These are phyloP conservation scores for Oxystoma pomonae DNA, from an alignment of 2,888 invertebrate species.

Conservation along the genomic window DNA sequence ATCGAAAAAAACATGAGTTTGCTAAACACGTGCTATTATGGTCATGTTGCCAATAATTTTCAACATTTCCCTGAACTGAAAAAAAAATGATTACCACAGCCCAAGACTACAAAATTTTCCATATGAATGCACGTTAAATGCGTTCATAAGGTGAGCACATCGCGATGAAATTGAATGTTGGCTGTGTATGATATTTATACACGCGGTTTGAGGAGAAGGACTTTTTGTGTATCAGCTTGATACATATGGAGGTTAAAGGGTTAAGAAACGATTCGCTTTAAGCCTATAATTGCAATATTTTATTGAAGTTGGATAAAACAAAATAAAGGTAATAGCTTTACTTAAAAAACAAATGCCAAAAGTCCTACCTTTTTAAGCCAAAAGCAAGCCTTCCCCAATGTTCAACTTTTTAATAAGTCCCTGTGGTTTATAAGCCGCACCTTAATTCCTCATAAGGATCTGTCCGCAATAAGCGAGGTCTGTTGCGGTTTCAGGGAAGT, in stretches of 20 bases:
- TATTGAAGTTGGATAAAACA: too few relatives aligned
- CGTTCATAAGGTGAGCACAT: slow-evolving; percentile 5
- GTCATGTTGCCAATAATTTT: slow-evolving; percentile 1
- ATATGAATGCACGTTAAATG: slow-evolving; percentile 3
- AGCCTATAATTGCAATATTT: too few relatives aligned
- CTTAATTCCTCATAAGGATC: too few relatives aligned
- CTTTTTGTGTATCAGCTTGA: not conserved
- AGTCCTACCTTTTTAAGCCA: too few relatives aligned
- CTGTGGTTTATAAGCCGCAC: too few relatives aligned
- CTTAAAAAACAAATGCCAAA: too few relatives aligned
- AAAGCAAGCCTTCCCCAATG: too few relatives aligned
- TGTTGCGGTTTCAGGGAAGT: too few relatives aligned
- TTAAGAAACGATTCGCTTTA: too few relatives aligned
- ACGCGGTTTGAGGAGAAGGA: not conserved
- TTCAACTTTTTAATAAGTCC: too few relatives aligned
- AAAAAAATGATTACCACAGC: not conserved
- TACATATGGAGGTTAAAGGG: not conserved
- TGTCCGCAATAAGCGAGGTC: too few relatives aligned
- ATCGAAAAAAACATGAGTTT: not conserved
- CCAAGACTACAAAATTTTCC: not conserved
- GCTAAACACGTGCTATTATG: slow-evolving; percentile 1
- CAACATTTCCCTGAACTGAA: not conserved
- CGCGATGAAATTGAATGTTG: not conserved
- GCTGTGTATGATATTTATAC: not conserved
- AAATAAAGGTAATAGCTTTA: too few relatives aligned